Base-by-base conservation (phyloP, 37 sponge, comb jelly and placozoan genomes). In the Bolinopsis microptera region DNA sequence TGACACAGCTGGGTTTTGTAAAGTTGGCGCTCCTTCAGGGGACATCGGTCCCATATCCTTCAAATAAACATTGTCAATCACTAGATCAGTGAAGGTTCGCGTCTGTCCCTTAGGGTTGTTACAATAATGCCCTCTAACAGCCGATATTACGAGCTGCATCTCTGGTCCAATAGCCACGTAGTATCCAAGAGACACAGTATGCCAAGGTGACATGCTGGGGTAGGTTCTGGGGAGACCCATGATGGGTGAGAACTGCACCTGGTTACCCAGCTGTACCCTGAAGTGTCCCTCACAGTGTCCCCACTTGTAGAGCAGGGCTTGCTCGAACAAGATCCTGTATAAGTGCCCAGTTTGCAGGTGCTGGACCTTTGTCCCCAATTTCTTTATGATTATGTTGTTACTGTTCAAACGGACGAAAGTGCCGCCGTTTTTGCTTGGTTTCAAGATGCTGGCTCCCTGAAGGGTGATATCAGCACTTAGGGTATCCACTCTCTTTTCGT, bases 221-320 rank as follows among this genome's bases (percentile, higher is more conserved):
- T 24, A 72, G 31, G 26, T 72, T n/a, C 5, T 5, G 5, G 75
- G 75, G 31, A 72, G 75, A 2, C 31, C 31, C 31, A 72, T 72
- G 31, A 72, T 72, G 75, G 75, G 75, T 23, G 75, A 72, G 75
- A 72, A 72, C 31, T 72, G 75, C 22, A 72, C 75, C 75, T 72
- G 75, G 31, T n/a, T 5, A 5, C 75, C 75, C 26, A 72, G 75
- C 31, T 72, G 75, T 3, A 72, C 75, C 31, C 75, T 5, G 75
- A 72, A 72, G 26, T 72, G 13, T 21, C 75, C 75, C 26, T 28
- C 31, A n/a, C 75, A 72, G 26, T 72, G 75, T 72, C 75, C 75
- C 75, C 75, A 72, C 31, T 72, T 72, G 75, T 72, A 72, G n/a
- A 72, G 26, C 31, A 72, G 75, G 18, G 75, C 75, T 28, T 72